These are phyloP conservation scores for Valencia hispanica DNA, from an alignment of 2,797 vertebrate genomes.

Conservation along the genomic window DNA sequence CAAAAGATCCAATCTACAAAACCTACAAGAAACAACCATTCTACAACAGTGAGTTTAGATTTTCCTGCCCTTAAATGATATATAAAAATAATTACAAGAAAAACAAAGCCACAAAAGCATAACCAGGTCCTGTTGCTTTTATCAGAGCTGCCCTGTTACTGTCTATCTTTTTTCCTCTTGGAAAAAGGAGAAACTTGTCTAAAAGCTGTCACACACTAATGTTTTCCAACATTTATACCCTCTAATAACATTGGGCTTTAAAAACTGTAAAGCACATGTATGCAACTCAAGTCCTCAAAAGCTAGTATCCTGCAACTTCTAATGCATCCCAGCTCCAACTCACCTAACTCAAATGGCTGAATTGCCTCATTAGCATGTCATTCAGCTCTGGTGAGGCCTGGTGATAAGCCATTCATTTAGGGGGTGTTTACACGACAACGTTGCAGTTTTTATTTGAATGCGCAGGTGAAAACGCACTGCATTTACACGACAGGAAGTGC, in stretches of 20 bases:
- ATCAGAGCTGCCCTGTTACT: constrained; percentile 19
- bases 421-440: no score
- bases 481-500: no score
- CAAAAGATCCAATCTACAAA: constrained; percentile 11
- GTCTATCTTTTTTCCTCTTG: constrained; percentile 6
- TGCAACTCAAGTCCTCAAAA: neutral
- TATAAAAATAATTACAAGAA: constrained; percentile 35
- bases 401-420: neutral
- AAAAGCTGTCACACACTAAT: constrained; percentile 12
- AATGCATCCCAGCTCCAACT: neutral
- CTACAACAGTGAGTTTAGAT: constrained; percentile 24
- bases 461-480: no score
- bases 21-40: no score
- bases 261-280: constrained; percentile 15
- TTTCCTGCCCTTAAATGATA: constrained; percentile 29
- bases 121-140: constrained; percentile 30
- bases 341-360: neutral
- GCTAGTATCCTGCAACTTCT: neutral
- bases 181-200: constrained; percentile 16
- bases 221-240: constrained; percentile 29
- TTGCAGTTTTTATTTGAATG: no score
- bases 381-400: neutral
- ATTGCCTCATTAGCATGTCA: neutral
- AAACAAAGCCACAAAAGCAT: constrained; percentile 22
- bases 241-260: neutral